phyloP scores from a whole-genome alignment of 2,113 vertebrate species.

The Polypterus bichir region DNA sequence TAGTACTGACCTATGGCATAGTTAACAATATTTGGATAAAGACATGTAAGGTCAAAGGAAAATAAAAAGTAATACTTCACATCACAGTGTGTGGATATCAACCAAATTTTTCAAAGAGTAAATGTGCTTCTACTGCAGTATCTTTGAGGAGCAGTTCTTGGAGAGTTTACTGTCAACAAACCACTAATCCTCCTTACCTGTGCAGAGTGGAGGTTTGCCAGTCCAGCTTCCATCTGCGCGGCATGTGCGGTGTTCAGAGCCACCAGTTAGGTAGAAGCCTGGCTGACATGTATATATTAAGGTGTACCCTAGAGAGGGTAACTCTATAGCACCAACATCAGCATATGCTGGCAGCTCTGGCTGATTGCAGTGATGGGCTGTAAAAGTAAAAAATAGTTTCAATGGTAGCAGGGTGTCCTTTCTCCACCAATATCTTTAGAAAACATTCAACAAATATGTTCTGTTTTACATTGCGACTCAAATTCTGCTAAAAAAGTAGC shows the following conservation, averaged over 20 bases:
- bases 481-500: not conserved
- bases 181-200: conserved; percentile 48
- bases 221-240: conserved; percentile 93
- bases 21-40: too few species aligned
- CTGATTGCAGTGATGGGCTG: conserved; percentile 89
- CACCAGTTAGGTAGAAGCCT: conserved; percentile 82
- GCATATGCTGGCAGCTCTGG: conserved; percentile 78
- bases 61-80: too few species aligned
- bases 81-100: too few species aligned
- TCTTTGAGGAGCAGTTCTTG: too few species aligned
- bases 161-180: too few species aligned
- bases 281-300: conserved; percentile 92
- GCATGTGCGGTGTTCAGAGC: conserved; percentile 93
- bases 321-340: conserved; percentile 81
- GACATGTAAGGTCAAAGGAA: too few species aligned
- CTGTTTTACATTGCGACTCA: not conserved
- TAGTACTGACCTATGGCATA: too few species aligned
- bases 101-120: too few species aligned
- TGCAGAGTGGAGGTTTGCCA: conserved; percentile 82
- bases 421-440: not conserved
- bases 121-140: too few species aligned
- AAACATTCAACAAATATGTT: not conserved
- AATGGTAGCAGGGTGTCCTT: not conserved
- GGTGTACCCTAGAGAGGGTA: conserved; percentile 92
- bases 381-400: not conserved